Base-by-base conservation (phyloP, 1,140 invertebrate genomes). In the Cydia amplana region DNA sequence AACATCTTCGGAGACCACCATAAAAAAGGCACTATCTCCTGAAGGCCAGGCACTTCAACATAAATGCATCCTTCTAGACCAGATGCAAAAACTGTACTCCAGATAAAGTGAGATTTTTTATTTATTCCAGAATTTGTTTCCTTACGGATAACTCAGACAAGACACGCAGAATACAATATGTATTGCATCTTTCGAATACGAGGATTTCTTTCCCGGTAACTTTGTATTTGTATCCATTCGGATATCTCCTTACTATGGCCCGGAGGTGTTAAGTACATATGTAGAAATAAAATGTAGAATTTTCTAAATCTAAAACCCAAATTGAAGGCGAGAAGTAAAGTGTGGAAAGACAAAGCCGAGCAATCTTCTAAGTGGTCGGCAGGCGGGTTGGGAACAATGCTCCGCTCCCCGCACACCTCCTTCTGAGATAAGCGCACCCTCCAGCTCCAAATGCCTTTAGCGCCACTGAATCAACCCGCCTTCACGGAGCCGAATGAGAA, bases 331-430 rank as follows among this genome's bases (percentile, higher is more conserved):
- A 77, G 70, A 73, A 79, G 76, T 78, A 83, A 83, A 87, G 78
- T 86, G 81, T 86, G 78, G 73, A 75, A 85, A 86, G 83, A 89
- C 82, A 91, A 89, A 86, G 82, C 81, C 81, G 78, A 80, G 83
- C 87, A 91, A 91, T 90, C 84, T 87, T 87, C 85, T 90, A 91
- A 91, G 88, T 90, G 88, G 89, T 86, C 77, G 83, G 82, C 84
- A 82, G 86, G 84, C 83, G 79, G 76, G 79, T 80, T 77, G 79
- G 74, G 84, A 84, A 87, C 84, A 86, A 88, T 87, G 83, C 81
- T 18, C 36, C 55, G 32, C 51, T 12, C 28, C 12, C n/a, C 32
- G 12, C 55, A 12, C 20, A 25, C 28, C 74, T 12, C 60, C 77
- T 73, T 12, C 65, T 63, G 79, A 84, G 85, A 89, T 89, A 90